Conservation (phyloP, 2,797 vertebrate genomes). For the Gadopsis marmoratus region DNA sequence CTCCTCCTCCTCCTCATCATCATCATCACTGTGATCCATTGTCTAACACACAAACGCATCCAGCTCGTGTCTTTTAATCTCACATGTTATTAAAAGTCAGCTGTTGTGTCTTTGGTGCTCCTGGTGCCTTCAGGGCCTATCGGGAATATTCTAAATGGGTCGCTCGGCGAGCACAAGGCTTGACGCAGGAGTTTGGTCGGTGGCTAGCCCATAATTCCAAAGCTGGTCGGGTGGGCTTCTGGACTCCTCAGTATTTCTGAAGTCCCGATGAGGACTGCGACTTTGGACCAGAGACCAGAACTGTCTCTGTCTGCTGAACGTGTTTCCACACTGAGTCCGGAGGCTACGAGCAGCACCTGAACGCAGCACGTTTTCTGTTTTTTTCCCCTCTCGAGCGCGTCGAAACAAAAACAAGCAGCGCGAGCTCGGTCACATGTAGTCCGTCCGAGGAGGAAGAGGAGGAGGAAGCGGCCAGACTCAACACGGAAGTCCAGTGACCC, state of each 20-base stretch:
- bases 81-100: background rate
- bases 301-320: too few relatives aligned
- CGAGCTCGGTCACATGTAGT: conserved; percentile 42
- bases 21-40: background rate
- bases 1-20: background rate
- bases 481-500: background rate
- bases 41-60: background rate
- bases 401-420: conserved; percentile 62
- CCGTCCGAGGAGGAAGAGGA: background rate
- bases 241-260: too few relatives aligned
- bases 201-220: background rate
- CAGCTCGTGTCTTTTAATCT: background rate
- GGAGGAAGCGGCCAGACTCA: conserved; percentile 2
- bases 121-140: background rate
- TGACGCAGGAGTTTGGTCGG: background rate
- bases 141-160: background rate
- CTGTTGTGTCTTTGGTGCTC: background rate
- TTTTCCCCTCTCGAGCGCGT: conserved; percentile 7
- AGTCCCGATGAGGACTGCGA: too few relatives aligned
- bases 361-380: conserved; percentile 36
- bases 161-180: too few relatives aligned
- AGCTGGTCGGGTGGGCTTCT: background rate
- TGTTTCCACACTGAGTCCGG: too few relatives aligned
- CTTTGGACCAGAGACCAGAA: too few relatives aligned
- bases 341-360: conserved; percentile 4